Evolutionary conservation across 1,140 invertebrate species (phyloP).

Genomic region (Bombus consobrinus): DNA sequence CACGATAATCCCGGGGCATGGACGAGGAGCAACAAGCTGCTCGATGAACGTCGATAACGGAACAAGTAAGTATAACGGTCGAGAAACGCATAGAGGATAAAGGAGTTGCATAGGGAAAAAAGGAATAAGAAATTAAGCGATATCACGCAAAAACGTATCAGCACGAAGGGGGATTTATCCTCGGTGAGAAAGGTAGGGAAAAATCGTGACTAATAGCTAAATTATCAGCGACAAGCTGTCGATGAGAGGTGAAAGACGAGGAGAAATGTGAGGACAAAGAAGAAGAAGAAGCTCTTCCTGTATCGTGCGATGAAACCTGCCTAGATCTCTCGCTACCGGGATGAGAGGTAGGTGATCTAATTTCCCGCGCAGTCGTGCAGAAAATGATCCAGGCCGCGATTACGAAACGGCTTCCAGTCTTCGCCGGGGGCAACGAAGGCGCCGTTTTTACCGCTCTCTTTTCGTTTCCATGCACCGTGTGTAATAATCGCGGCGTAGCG

Average conservation of each 20-base stretch:
- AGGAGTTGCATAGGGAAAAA: not conserved
- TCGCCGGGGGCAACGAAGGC: constrained; percentile 75
- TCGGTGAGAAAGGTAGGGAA: not conserved
- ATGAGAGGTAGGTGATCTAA: constrained; percentile 82
- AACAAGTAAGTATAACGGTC: constrained; percentile 29
- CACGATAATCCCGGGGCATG: not conserved
- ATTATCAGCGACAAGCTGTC: constrained; percentile 75
- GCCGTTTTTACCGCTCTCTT: constrained; percentile 72
- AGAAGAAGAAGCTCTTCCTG: constrained; percentile 75
- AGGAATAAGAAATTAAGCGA: constrained; percentile 6
- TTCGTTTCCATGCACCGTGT: constrained; percentile 73
- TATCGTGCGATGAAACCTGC: constrained; percentile 72
- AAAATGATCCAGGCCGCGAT: constrained; percentile 82
- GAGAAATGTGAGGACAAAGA: not conserved
- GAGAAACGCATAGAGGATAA: constrained; percentile 41
- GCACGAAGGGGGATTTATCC: not conserved
- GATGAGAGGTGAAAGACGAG: constrained; percentile 56
- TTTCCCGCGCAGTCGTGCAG: constrained; percentile 83
- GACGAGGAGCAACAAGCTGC: not conserved
- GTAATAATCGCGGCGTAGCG: constrained; percentile 71
- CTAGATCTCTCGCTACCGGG: constrained; percentile 78
- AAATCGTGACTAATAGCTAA: constrained; percentile 77
- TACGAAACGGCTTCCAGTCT: constrained; percentile 83
- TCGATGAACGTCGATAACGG: constrained; percentile 34
- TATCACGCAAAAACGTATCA: not conserved